Conservation (phyloP, 2,113 vertebrate species). For the Dipodomys stephensi region DNA sequence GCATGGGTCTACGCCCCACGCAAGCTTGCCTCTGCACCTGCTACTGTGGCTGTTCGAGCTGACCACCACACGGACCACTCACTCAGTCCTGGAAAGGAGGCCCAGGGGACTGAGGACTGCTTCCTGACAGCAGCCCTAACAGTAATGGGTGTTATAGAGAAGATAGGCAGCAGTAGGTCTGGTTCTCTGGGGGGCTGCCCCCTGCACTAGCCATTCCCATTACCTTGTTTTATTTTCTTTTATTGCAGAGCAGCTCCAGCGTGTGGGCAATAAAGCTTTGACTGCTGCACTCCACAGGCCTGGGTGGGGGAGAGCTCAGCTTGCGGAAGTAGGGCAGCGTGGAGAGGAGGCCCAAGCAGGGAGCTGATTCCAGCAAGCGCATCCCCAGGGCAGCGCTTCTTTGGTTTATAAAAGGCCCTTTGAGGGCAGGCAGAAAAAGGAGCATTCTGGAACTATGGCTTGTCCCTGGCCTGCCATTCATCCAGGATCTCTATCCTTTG, state of each 20-base stretch:
- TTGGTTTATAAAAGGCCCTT: slow-evolving; percentile 33
- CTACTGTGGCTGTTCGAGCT: not conserved
- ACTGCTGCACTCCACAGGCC: slow-evolving; percentile 27
- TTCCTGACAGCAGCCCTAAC: not conserved
- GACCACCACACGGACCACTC: not conserved
- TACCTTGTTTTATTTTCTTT: slow-evolving; percentile 67
- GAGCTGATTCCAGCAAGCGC: not conserved
- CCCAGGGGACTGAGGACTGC: not conserved
- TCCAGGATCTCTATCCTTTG: not conserved
- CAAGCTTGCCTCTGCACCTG: not conserved
- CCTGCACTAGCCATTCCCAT: slow-evolving; percentile 34
- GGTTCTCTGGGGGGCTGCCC: not conserved
- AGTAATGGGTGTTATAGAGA: slow-evolving; percentile 14
- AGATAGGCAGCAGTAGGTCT: not conserved
- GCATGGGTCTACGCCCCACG: not conserved
- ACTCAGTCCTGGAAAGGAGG: slow-evolving; percentile 30
- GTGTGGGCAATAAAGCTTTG: slow-evolving; percentile 52
- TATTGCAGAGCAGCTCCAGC: slow-evolving; percentile 1
- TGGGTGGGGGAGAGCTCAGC: not conserved
- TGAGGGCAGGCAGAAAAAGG: not conserved
- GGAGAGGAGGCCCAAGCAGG: not conserved
- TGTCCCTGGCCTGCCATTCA: not conserved
- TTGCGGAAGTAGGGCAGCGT: not conserved
- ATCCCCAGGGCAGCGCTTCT: not conserved
- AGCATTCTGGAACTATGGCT: not conserved